A percentile compares a stretch with the other conserved stretches of the same genome.
Conservation (phyloP, 2,888 invertebrate genomes). For the Athrips mouffetella region DNA sequence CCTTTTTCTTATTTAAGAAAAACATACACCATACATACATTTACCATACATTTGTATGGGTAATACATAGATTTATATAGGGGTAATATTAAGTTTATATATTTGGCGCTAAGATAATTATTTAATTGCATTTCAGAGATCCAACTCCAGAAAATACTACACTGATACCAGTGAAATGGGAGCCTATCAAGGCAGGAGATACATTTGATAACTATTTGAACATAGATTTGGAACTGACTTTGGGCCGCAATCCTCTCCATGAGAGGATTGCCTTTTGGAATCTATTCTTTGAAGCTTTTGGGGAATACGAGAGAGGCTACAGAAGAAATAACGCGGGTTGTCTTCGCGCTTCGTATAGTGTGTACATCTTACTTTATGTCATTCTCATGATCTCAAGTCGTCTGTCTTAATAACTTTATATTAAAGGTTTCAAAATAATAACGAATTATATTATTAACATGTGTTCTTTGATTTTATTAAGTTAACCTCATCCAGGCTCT, state of each 20-base stretch:
- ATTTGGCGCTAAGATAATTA: not conserved
- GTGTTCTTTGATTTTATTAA: not conserved
- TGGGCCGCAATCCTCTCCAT: constrained; percentile 36
- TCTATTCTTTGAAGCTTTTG: constrained; percentile 37
- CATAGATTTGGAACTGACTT: constrained; percentile 31
- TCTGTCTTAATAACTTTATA: not conserved
- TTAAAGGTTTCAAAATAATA: not conserved
- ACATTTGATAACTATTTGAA: constrained; percentile 33
- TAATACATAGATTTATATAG: too few relatives aligned
- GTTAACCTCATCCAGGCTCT: too few relatives aligned
- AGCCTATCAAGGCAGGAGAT: constrained; percentile 31
- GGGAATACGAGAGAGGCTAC: constrained; percentile 20
- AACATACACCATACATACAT: too few relatives aligned
- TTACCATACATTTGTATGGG: too few relatives aligned
- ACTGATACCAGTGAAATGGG: constrained; percentile 46
- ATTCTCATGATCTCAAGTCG: too few relatives aligned
- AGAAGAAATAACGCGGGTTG: too few relatives aligned
- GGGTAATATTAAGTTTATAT: not conserved
- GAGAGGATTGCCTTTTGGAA: constrained; percentile 46
- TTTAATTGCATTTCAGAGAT: constrained; percentile 32
- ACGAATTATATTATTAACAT: too few relatives aligned
- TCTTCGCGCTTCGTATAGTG: too few relatives aligned
- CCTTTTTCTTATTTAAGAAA: too few relatives aligned
- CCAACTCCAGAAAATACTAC: constrained; percentile 43
- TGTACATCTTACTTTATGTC: too few relatives aligned